Evolutionary conservation across 2,797 vertebrate species (phyloP), one percentile per base, ranked within the genome.

Genomic region (Staurois parvus): DNA sequence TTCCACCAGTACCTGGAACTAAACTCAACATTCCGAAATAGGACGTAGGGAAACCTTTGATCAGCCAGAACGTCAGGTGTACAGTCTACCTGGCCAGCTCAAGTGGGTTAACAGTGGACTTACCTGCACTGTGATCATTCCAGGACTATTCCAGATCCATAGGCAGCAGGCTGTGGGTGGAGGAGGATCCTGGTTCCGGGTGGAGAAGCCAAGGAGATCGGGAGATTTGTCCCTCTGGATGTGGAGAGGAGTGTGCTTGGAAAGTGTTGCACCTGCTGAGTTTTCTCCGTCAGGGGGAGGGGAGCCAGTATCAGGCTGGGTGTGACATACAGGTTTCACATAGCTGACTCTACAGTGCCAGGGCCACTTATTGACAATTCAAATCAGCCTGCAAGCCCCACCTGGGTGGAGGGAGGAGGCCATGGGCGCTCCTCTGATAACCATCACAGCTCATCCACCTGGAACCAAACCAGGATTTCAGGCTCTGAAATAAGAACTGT

Each of bases 201-300:
- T 3, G 4, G 48, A 34, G n/a, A n/a, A n/a, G n/a, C n/a, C 1
- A 4, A 21, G 52, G 10, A 30, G 12, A 76, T 17, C 1, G 13
- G 62, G 68, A n/a, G 10, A 7, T 15, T 21, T 9, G 64, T 29
- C 28, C 42, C 74, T 24, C 4, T 13, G 67, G 30, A 34, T 29
- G 24, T 34, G 29, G 21, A 26, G 84, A 2, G 45, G 29, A 28
- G 21, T 42, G 17, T 74, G 64, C 24, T 79, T 15, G 45, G 56
- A 80, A 26, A 68, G 37, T 62, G 17, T 59, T 79, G 37, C 84
- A 85, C 84, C 84, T 85, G 84, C 64, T 72, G 84, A 48, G 42
- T 70, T 34, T 67, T 69, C 45, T 37, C 30, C 34, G 24, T 40
- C 77, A 56, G 79, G 84, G 84, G 79, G 79, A 81, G 79, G 74